Percentiles rank a stretch among this genome's conserved stretches.
Conservation (phyloP, 2,113 vertebrate genomes). For the Aramus guarauna region DNA sequence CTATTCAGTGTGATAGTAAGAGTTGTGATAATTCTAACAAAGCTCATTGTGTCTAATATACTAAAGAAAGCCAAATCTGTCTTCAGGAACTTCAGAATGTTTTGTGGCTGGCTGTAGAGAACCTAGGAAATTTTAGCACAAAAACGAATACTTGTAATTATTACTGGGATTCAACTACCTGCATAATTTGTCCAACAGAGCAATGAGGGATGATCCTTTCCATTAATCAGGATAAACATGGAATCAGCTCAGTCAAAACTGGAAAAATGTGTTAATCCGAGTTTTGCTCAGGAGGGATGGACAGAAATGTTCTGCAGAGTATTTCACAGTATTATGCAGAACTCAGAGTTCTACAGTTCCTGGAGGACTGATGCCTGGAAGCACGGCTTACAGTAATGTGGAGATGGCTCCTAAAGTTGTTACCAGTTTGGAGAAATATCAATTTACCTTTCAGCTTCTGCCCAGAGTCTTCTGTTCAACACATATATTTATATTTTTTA, state of each 20-base stretch:
- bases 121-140: not conserved
- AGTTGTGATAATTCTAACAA: not conserved
- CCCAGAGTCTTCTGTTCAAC: not conserved
- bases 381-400: not conserved
- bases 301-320: not conserved
- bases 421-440: not conserved
- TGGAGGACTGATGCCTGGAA: not conserved
- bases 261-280: not conserved
- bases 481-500: rapidly evolving
- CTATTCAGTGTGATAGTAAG: not conserved
- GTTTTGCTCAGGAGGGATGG: not conserved
- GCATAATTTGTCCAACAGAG: not conserved
- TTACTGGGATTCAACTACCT: not conserved
- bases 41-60: not conserved
- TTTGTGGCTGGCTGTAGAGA: not conserved
- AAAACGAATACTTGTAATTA: not conserved
- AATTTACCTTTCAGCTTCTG: not conserved
- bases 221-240: not conserved
- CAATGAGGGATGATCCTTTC: not conserved
- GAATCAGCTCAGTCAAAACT: not conserved
- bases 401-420: not conserved
- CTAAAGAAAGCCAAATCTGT: not conserved
- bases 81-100: not conserved
- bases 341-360: not conserved
- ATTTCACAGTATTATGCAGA: not conserved